Evolutionary conservation across 2,888 invertebrate species (phyloP).

Genomic region (Pinctada fucata): DNA sequence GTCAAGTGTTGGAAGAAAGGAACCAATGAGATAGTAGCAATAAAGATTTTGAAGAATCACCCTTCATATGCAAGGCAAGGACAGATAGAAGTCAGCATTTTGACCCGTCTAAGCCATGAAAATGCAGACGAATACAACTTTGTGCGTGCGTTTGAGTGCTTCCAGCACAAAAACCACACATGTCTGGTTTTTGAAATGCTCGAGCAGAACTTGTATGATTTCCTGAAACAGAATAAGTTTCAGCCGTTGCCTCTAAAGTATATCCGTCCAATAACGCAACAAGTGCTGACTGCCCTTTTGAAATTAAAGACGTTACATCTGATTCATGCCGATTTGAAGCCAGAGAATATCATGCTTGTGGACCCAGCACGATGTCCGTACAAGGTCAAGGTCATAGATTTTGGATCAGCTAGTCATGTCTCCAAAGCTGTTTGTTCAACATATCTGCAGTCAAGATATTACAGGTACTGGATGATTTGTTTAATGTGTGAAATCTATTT

Average conservation of each 20-base stretch:
- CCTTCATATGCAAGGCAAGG: constrained; percentile 99
- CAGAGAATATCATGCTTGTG: constrained; percentile 99
- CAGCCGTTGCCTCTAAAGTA: constrained; percentile 98
- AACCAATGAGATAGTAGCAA: constrained; percentile 99
- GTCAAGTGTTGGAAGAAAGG: constrained; percentile 99
- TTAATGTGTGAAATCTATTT: no score
- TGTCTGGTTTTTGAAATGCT: constrained; percentile 99
- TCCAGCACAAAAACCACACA: constrained; percentile 99
- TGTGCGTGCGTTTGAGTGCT: constrained; percentile 99
- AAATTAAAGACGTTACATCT: constrained; percentile 98
- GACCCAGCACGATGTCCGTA: constrained; percentile 99
- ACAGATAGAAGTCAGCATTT: constrained; percentile 94
- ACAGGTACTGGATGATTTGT: no score
- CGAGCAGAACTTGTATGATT: constrained; percentile 99
- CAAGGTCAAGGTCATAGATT: constrained; percentile 98
- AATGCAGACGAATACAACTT: constrained; percentile 90
- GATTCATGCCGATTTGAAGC: constrained; percentile 99
- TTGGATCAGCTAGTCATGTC: constrained; percentile 99
- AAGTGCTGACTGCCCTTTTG: constrained; percentile 89
- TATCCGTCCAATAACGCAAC: constrained; percentile 98
- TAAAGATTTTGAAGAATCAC: constrained; percentile 99
- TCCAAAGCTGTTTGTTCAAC: constrained; percentile 99
- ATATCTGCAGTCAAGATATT: constrained; percentile 98
- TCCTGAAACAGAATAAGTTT: constrained; percentile 99
- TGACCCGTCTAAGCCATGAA: constrained; percentile 77